Base-by-base conservation (phyloP, 1,140 invertebrate species). In the Microplitis demolitor region DNA sequence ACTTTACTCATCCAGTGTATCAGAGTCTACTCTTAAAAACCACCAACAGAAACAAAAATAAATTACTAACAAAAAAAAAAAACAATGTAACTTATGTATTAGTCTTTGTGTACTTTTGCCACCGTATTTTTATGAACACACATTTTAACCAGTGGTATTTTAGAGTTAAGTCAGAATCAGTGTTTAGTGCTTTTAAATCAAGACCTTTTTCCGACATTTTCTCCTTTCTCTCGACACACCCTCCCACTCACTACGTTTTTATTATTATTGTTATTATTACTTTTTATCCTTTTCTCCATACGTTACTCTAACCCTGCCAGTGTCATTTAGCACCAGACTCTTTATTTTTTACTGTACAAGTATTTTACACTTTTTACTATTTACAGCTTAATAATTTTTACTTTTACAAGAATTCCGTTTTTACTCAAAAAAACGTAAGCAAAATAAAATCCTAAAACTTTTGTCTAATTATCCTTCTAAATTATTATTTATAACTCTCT, bases 141-240 rank as follows among this genome's bases (percentile, higher is more conserved):
- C 71, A 72, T 61, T 72, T 54, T 37, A 24, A 14, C 67, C 61
- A 72, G 76, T 80, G 79, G 79, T 82, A 82, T 82, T 76, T 83
- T 76, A 81, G 64, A 76, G 78, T 82, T 82, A 82, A 79, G 79
- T 77, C 74, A 73, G 78, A 82, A 83, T 83, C 82, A 82, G 78
- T 83, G 82, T 83, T 83, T 83, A 83, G 79, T 82, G 79, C 77
- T 80, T 82, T 78, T 79, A 82, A 83, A 82, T 82, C 78, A 81
- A 78, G 67, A 60, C 6, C 53, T 71, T 71, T 58, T 74, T 61
- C 34, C 50, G 16, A 61, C 60, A 54, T 64, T 60, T 62, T 66
- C 39, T 33, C 6, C 8, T 45, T 45, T 11, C 54, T 56, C 35
- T 39, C 54, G 56, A 72, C 71, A 72, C 71, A 67, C 64, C 61